These are phyloP conservation scores for Sula dactylatra DNA, from an alignment of 2,113 vertebrate species.

Conservation along the genomic window DNA sequence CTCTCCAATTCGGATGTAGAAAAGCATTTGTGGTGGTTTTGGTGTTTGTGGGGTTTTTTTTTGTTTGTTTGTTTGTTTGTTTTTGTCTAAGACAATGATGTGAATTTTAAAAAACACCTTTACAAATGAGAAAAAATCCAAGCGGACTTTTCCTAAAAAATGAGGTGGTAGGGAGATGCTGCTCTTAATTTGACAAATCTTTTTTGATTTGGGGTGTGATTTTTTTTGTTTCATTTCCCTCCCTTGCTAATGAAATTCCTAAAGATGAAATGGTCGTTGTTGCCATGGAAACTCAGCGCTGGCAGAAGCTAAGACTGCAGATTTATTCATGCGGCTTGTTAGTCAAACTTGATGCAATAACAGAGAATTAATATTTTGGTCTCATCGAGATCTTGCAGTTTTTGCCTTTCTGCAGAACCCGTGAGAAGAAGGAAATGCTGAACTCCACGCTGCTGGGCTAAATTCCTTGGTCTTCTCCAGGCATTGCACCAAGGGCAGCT, in stretches of 20 bases:
- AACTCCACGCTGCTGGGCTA: background rate
- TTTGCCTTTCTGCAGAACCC: slow-evolving; percentile 5
- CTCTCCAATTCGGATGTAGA: background rate
- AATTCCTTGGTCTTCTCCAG: accelerated
- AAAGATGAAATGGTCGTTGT: slow-evolving; percentile 72
- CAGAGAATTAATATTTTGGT: slow-evolving; percentile 68
- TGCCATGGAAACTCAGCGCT: slow-evolving; percentile 74
- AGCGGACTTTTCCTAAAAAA: background rate
- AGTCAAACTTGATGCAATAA: slow-evolving; percentile 71
- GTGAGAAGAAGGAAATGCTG: background rate
- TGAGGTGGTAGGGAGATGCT: background rate
- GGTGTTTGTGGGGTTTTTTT: too few species aligned
- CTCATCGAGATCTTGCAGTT: slow-evolving; percentile 60
- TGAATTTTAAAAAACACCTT: background rate
- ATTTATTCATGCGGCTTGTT: slow-evolving; percentile 68
- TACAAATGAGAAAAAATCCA: background rate
- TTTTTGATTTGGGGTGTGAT: background rate
- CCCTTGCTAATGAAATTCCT: slow-evolving; percentile 71
- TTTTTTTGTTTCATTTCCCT: slow-evolving; percentile 1
- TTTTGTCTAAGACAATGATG: background rate
- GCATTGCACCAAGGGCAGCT: background rate
- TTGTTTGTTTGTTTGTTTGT: too few species aligned
- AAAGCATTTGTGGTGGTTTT: background rate
- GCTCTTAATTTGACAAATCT: slow-evolving; percentile 4
- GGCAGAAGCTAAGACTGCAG: slow-evolving; percentile 64